Percentiles rank a stretch among this genome's conserved stretches.
Evolutionary conservation across 2,888 invertebrate species (phyloP).

Genomic region (Acleris sparsana): DNA sequence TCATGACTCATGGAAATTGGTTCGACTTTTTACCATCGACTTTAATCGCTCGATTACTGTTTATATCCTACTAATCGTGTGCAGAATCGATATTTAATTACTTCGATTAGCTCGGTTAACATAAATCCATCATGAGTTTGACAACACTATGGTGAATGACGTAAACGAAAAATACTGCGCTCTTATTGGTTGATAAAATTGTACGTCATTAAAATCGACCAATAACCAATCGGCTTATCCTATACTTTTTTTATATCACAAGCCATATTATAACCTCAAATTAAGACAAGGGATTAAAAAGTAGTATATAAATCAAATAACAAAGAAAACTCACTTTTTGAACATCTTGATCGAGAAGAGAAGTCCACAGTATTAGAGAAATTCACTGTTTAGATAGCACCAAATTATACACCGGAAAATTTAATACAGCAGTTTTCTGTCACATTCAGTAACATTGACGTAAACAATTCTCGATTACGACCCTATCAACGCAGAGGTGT

Average conservation of each 20-base stretch:
- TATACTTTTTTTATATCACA: not conserved
- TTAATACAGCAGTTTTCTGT: conserved; percentile 21
- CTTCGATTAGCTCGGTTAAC: not conserved
- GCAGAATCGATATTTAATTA: not conserved
- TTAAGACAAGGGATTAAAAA: not conserved
- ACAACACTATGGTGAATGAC: conserved; percentile 30
- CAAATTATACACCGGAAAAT: conserved; percentile 33
- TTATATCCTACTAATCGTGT: too few relatives aligned
- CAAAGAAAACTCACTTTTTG: conserved; percentile 72
- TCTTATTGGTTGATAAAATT: conserved; percentile 49
- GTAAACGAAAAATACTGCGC: conserved; percentile 41
- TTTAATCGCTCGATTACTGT: too few relatives aligned
- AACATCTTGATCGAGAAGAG: conserved; percentile 61
- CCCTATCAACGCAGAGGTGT: not conserved
- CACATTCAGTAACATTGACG: conserved; percentile 22
- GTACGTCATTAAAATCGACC: conserved; percentile 50
- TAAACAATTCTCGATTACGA: conserved; percentile 20
- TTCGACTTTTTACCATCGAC: too few relatives aligned
- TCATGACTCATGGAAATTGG: too few relatives aligned
- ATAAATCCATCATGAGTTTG: not conserved
- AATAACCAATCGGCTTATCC: conserved; percentile 41
- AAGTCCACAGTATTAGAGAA: conserved; percentile 13
- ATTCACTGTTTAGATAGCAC: conserved; percentile 29
- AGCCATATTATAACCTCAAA: conserved; percentile 52
- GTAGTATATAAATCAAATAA: not conserved